phyloP scores from a whole-genome alignment of 2,797 vertebrate species.

The Epinephelus awoara region DNA sequence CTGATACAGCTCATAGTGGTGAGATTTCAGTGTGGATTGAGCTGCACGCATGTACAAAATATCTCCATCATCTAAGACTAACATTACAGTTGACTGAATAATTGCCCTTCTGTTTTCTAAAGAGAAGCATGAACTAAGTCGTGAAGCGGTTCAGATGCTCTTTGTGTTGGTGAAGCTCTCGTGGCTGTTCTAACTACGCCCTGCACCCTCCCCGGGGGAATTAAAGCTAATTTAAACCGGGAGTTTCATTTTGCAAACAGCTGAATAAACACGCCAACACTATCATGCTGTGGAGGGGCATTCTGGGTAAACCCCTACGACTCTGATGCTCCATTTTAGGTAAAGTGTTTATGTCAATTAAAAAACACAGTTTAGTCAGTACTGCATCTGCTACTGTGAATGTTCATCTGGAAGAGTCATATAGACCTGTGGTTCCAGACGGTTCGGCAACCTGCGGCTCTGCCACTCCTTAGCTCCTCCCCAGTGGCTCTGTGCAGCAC shows the following conservation, averaged over 20 bases:
- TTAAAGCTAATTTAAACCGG: slow-evolving; percentile 52
- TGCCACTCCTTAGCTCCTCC: too few species aligned
- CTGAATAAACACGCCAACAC: slow-evolving; percentile 57
- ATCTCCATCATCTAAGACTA: too few species aligned
- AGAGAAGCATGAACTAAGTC: not conserved
- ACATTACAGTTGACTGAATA: too few species aligned
- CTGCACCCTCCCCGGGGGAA: slow-evolving; percentile 4
- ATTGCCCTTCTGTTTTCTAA: too few species aligned
- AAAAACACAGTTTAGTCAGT: too few species aligned
- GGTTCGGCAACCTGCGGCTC: not conserved
- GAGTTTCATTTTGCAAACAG: slow-evolving; percentile 51
- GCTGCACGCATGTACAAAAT: too few species aligned
- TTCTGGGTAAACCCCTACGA: not conserved
- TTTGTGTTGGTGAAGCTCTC: slow-evolving; percentile 58
- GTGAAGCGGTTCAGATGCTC: slow-evolving; percentile 36
- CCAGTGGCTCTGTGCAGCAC: too few species aligned
- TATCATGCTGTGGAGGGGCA: not conserved
- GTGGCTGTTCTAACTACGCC: slow-evolving; percentile 45
- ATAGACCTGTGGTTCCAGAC: not conserved
- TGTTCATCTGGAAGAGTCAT: not conserved
- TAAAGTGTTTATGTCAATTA: not conserved
- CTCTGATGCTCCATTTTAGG: not conserved
- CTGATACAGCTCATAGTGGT: too few species aligned
- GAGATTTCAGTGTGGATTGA: too few species aligned
- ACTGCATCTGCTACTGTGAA: not conserved